Base-by-base conservation (phyloP, 2,797 vertebrate genomes). In the Thalassophryne amazonica region DNA sequence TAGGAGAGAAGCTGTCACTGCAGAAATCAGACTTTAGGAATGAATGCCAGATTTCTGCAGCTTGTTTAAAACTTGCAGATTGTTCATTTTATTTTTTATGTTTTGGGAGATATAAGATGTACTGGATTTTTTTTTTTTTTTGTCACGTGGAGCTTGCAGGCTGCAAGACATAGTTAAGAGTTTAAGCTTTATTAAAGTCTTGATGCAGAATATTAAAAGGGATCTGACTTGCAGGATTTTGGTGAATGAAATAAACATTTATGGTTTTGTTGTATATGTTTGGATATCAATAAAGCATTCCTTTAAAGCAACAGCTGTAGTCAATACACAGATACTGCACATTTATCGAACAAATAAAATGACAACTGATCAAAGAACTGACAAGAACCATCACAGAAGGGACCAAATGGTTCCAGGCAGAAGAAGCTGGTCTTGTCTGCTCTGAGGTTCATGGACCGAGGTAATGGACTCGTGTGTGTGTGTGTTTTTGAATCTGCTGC, bases 221-320 rank as follows among this genome's bases (percentile, higher is more conserved):
- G 77, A 80, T 87, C 59, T 50, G 47, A 67, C 67, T 60, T 58
- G 47, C 53, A 68, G 60, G 42, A 45, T 48, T 34, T 40, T 74
- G 65, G 53, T 76, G 54, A 64, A 60, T 65, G 21, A 61, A 65
- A 80, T 61, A 36, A 66, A 53, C 57, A 62, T 60, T 73, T 76
- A 83, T 78, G 60, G 77, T 84, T 82, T 75, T 82, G 80, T 83
- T 81, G 71, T 86, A 50, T 68, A 72, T 88, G 85, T 87, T 85
- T 82, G 81, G 77, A 76, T 83, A 88, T 89, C 80, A 92, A 89
- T 92, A 91, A 92, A 92, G 81, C 89, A 90, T 91, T 91, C 83
- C 81, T 91, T 89, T 77, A 89, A 90, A 87, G 16, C 25, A 23
- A 32, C 7, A 23, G 8, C n/a, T n/a, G n/a, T n/a, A n/a, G n/a